These are phyloP conservation scores for Morus bassanus DNA, from an alignment of 2,797 vertebrate species.

Conservation along the genomic window DNA sequence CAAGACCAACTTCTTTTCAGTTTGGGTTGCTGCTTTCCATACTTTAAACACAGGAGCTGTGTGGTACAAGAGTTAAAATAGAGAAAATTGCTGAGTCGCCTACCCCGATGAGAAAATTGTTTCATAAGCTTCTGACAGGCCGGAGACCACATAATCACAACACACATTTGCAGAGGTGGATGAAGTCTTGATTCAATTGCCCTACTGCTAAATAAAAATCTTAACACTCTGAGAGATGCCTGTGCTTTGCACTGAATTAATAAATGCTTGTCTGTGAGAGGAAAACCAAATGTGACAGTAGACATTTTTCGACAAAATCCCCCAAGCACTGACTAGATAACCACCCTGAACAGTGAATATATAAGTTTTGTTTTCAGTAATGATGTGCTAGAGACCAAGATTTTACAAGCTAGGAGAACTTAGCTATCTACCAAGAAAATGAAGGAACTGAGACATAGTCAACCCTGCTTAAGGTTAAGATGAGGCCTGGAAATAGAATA, in stretches of 20 bases:
- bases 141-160: constrained; percentile 3
- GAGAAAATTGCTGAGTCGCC: background rate
- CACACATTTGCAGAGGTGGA: constrained; percentile 8
- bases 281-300: constrained; percentile 6
- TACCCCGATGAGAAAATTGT: background rate
- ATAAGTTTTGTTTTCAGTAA: background rate
- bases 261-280: background rate
- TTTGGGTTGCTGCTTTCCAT: background rate
- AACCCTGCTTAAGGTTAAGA: background rate
- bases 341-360: background rate
- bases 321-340: background rate
- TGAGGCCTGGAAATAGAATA: background rate
- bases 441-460: background rate
- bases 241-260: background rate
- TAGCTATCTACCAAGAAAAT: background rate
- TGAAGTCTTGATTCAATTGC: background rate
- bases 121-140: background rate
- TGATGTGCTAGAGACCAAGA: background rate
- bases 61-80: background rate
- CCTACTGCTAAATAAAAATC: constrained; percentile 15
- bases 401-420: background rate
- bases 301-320: background rate
- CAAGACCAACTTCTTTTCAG: background rate
- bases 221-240: background rate
- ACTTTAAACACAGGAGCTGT: background rate